phyloP scores from a whole-genome alignment of 2,888 invertebrate species.

The Philopedon plagiatum region DNA sequence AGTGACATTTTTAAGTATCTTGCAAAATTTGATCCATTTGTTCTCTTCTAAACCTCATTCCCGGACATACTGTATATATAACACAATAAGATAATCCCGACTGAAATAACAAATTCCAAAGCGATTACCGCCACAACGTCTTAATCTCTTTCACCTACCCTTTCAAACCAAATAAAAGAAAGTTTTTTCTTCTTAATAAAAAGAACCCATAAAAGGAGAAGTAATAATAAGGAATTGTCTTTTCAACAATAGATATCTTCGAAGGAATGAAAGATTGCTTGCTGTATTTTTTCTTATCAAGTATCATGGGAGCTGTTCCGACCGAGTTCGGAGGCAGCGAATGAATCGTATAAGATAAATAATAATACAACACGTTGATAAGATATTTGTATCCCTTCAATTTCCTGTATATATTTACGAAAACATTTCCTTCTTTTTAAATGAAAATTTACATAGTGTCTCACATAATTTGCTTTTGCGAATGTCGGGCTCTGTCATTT shows the following conservation, averaged over 20 bases:
- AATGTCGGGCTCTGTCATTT: no score
- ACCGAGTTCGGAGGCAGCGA: background rate
- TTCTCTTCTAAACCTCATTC: no score
- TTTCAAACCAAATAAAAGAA: background rate
- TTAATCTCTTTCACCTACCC: no score
- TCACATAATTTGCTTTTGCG: no score
- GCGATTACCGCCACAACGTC: no score
- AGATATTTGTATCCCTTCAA: background rate
- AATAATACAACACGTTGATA: background rate
- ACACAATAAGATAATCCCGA: no score
- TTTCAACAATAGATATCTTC: background rate
- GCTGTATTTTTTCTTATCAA: background rate
- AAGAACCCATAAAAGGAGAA: background rate
- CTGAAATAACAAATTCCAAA: no score
- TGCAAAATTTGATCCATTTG: no score
- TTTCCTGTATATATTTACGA: background rate
- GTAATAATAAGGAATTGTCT: background rate
- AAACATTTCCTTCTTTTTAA: no score
- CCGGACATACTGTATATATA: no score
- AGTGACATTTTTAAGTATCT: no score
- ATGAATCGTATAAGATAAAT: background rate
- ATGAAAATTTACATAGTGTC: no score
- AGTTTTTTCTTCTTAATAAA: background rate
- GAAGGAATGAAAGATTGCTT: background rate
- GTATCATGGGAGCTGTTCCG: background rate